Base-by-base conservation (phyloP, 64 coral and sea anemone genomes). In the Cladopsammia gracilis region DNA sequence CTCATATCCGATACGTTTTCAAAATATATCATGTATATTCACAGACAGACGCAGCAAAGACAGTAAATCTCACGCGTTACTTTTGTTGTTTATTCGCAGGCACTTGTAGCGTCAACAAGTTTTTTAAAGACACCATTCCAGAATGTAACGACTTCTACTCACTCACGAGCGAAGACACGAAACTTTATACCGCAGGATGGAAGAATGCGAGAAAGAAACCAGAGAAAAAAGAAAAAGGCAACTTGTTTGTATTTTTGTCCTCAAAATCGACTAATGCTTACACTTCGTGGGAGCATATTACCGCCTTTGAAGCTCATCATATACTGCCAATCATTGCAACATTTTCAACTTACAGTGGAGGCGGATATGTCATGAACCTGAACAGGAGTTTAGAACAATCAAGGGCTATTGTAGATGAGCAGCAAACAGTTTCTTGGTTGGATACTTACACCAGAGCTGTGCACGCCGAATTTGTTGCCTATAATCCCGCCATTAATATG, bases 111-210 rank as follows among this genome's bases (percentile, higher is more conserved):
- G 90, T 92, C 46, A 73, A 87, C 59, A 25, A 67, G n/a, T 92
- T 75, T 47, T 78, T 92, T 26, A 77, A 77, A 65, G 59, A 78
- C 23, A 77, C 59, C 45, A 43, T 87, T 81, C 18, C 43, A 4
- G 82, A 79, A 86, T 95, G 94, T 47, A 95, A 87, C 26, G 62
- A 42, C n/a, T 87, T 86, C 12, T 91, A 95, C 25, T 95, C 94
- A 8, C 70, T 68, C 13, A 70, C 8, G 1, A 59, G 53, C 0
- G 94, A 95, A 42, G 94, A 95, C 14, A 85, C 90, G 5, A 81
- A 87, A 58, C 78, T 58, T 19, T 88, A 91, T 56, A 12, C 56
- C 4, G 19, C 11, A 4, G 26, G 74, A 42, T 91, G 94, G 94
- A 76, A 51, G 50, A 81, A 80, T 62, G 66, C 52, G 15, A 62